phyloP scores from a whole-genome alignment of 1,140 invertebrate genomes.

The Neuroterus valhalla region DNA sequence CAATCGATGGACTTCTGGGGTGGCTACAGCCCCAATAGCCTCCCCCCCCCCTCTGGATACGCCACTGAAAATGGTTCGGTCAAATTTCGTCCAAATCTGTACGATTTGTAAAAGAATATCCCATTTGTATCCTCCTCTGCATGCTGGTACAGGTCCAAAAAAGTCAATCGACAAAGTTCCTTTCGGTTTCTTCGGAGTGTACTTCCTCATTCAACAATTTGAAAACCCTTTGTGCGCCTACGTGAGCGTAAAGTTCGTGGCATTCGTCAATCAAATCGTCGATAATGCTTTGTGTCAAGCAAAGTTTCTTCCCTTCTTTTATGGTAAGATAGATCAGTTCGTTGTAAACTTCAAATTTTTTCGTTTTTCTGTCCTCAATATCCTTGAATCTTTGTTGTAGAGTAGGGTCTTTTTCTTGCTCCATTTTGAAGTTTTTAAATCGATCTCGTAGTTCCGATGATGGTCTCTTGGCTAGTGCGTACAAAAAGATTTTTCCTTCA shows the following conservation, averaged over 20 bases:
- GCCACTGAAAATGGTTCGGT: too few species aligned
- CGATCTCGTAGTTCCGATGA: too few species aligned
- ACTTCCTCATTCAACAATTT: conserved; percentile 37
- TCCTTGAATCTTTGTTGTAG: neutral
- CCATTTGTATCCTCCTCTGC: conserved; percentile 48
- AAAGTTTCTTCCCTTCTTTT: conserved; percentile 2
- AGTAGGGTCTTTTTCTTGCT: neutral
- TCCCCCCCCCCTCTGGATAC: too few species aligned
- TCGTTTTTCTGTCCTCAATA: neutral
- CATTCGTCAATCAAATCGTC: conserved; percentile 13
- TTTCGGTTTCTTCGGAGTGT: too few species aligned
- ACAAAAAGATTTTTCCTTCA: too few species aligned
- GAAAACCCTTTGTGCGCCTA: conserved; percentile 54
- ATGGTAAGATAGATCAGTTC: conserved; percentile 7
- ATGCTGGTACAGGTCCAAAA: too few species aligned
- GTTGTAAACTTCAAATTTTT: conserved; percentile 6
- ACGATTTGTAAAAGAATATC: too few species aligned
- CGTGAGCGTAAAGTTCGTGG: conserved; percentile 57
- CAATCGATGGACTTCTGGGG: too few species aligned
- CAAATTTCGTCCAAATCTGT: too few species aligned
- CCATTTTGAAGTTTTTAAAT: neutral
- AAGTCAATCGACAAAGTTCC: too few species aligned
- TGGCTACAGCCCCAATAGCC: too few species aligned
- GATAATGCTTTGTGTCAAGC: conserved; percentile 10
- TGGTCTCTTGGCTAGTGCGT: too few species aligned